Evolutionary conservation across 2,888 invertebrate species (phyloP).

Genomic region (Anthophora plumipes): DNA sequence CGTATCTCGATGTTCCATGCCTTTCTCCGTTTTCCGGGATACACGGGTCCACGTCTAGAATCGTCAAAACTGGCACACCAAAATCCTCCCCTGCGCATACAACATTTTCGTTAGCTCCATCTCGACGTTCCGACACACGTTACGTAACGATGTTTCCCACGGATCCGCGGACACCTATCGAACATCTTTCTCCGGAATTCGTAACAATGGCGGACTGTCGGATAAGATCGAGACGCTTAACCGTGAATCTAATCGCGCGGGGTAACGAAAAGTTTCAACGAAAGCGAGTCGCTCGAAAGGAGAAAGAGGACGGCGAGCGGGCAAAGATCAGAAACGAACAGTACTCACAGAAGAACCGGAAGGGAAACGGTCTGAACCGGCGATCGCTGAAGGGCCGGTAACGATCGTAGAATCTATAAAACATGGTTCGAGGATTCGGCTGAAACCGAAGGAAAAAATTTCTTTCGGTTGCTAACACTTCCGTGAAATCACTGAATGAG

Average conservation of each 20-base stretch:
- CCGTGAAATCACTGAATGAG: constrained; percentile 51
- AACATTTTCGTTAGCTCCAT: not conserved
- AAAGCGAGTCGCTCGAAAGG: no score
- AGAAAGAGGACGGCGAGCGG: no score
- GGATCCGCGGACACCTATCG: not conserved
- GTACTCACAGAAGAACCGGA: constrained; percentile 82
- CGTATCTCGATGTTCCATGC: constrained; percentile 92
- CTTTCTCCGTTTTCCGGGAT: constrained; percentile 90
- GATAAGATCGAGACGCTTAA: not conserved
- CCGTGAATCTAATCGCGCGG: not conserved
- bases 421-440: constrained; percentile 74
- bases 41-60: constrained; percentile 91
- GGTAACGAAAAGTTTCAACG: not conserved
- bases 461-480: constrained; percentile 58
- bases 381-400: constrained; percentile 83
- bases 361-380: constrained; percentile 78
- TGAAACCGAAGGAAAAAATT: constrained; percentile 58
- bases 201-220: constrained; percentile 26
- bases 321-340: no score
- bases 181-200: constrained; percentile 14
- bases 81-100: constrained; percentile 78
- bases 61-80: constrained; percentile 87
- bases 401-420: constrained; percentile 84
- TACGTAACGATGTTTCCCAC: not conserved
- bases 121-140: not conserved